phyloP scores from a whole-genome alignment of 2,888 invertebrate species.

The Linnaemya tessellans region DNA sequence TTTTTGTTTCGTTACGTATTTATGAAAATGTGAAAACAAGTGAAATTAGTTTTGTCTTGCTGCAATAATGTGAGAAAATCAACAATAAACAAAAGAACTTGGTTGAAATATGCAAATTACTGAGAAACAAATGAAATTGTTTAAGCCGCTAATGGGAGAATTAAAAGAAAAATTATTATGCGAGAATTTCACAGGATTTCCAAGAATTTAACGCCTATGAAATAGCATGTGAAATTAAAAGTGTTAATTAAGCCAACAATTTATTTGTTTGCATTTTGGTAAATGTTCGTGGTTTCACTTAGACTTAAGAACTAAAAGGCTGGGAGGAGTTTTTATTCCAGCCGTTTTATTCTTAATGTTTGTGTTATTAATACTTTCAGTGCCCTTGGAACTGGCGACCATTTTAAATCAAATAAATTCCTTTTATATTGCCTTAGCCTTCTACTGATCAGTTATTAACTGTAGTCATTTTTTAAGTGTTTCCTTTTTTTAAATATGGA shows the following conservation, averaged over 20 bases:
- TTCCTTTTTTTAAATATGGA: too few relatives aligned
- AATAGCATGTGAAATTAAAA: slow-evolving; percentile 17
- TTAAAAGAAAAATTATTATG: not conserved
- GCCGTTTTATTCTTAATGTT: not conserved
- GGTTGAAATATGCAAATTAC: slow-evolving; percentile 44
- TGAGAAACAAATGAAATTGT: slow-evolving; percentile 11
- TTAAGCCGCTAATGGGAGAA: not conserved
- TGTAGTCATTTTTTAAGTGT: too few relatives aligned
- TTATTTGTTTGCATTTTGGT: not conserved
- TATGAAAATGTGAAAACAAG: slow-evolving; percentile 71
- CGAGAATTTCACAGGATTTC: slow-evolving; percentile 8
- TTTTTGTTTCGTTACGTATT: not conserved
- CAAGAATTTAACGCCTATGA: slow-evolving; percentile 28
- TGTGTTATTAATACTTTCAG: too few relatives aligned
- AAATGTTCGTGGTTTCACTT: not conserved
- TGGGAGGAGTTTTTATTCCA: not conserved
- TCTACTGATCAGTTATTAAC: too few relatives aligned
- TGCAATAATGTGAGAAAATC: slow-evolving; percentile 58
- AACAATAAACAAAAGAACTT: slow-evolving; percentile 15
- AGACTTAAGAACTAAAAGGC: not conserved
- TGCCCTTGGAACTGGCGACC: too few relatives aligned
- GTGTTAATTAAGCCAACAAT: slow-evolving; percentile 5
- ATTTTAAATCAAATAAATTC: too few relatives aligned
- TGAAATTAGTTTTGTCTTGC: slow-evolving; percentile 77
- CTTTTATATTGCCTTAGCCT: too few relatives aligned